Percentiles rank a stretch among this genome's conserved stretches.
Conservation (phyloP, 2,797 vertebrate species). For the Leptodactylus fallax region DNA sequence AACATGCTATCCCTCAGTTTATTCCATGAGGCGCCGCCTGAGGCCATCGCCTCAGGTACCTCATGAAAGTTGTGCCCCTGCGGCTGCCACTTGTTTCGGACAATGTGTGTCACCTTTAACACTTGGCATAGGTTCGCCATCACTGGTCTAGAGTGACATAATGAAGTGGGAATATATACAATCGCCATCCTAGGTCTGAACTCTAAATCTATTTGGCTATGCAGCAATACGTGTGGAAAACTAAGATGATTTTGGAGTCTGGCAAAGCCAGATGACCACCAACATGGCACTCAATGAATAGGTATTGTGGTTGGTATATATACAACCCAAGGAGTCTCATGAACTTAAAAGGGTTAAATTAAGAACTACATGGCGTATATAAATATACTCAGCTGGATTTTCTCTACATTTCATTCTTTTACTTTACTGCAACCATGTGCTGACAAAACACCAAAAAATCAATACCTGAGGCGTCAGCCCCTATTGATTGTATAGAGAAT, state of each 20-base stretch:
- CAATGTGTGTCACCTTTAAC: too few relatives aligned
- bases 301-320: too few relatives aligned
- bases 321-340: not conserved
- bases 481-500: conserved; percentile 4
- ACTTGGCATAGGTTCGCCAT: too few relatives aligned
- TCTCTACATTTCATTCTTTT: not conserved
- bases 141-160: too few relatives aligned
- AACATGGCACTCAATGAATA: not conserved
- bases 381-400: not conserved
- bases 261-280: not conserved
- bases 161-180: too few relatives aligned
- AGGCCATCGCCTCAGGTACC: too few relatives aligned
- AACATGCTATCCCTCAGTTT: too few relatives aligned
- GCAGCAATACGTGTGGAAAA: not conserved
- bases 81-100: too few relatives aligned
- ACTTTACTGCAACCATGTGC: not conserved
- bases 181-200: too few relatives aligned
- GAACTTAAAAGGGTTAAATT: not conserved
- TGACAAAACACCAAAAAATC: conserved; percentile 20
- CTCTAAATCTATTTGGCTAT: too few relatives aligned
- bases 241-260: not conserved
- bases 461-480: conserved; percentile 19
- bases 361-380: not conserved
- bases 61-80: too few relatives aligned
- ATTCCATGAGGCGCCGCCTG: too few relatives aligned